Conservation (phyloP, 2,888 invertebrate species). For the Chrysolina americana region DNA sequence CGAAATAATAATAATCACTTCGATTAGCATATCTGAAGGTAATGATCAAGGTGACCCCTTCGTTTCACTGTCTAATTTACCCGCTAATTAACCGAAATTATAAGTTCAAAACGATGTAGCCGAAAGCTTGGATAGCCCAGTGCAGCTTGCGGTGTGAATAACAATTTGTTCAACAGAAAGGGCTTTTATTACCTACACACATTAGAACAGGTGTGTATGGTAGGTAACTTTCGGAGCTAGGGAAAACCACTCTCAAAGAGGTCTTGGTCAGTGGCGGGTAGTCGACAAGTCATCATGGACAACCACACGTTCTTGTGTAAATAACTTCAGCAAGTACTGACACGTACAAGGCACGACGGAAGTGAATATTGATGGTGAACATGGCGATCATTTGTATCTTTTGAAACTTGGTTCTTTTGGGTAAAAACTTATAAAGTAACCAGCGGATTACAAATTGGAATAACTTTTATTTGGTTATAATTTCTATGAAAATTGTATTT, state of each 20-base stretch:
- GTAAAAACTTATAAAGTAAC: no score
- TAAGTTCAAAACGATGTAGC: slow-evolving; percentile 36
- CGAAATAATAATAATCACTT: slow-evolving; percentile 22
- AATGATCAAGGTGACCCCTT: slow-evolving; percentile 36
- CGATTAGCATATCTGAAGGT: slow-evolving; percentile 15
- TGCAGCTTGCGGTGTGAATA: slow-evolving; percentile 48
- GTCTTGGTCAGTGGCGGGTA: slow-evolving; percentile 22
- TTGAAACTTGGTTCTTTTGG: no score
- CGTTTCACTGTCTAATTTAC: slow-evolving; percentile 41
- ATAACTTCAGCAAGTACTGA: neutral
- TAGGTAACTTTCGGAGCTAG: slow-evolving; percentile 42
- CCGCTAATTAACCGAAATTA: slow-evolving; percentile 41
- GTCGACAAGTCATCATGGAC: neutral
- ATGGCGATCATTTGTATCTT: no score
- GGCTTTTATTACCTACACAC: slow-evolving; percentile 44
- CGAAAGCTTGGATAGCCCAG: slow-evolving; percentile 36
- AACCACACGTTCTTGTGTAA: neutral
- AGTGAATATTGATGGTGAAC: no score
- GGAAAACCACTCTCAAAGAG: slow-evolving; percentile 37
- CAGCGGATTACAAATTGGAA: no score
- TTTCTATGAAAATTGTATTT: no score
- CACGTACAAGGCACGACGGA: no score
- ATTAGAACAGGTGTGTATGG: slow-evolving; percentile 48
- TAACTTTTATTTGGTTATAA: no score
- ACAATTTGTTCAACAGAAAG: slow-evolving; percentile 44